These are phyloP conservation scores for Apotomis betuletana DNA, from an alignment of 2,888 invertebrate genomes.

Conservation along the genomic window DNA sequence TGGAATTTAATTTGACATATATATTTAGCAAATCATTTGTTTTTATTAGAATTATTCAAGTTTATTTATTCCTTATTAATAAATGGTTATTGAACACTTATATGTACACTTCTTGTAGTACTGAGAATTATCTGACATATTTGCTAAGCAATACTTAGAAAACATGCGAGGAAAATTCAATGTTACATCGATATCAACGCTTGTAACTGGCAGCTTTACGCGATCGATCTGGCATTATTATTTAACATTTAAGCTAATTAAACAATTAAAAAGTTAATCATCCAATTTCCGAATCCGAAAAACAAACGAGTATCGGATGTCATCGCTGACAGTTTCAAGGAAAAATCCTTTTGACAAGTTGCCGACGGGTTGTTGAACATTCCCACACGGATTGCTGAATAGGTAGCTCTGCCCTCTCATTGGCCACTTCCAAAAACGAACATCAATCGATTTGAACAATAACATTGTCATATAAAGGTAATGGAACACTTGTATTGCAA, in stretches of 20 bases:
- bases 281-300: conserved; percentile 52
- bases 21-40: no score
- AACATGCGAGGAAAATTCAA: conserved; percentile 10
- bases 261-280: conserved; percentile 52
- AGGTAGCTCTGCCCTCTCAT: conserved; percentile 50
- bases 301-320: conserved; percentile 67
- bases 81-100: no score
- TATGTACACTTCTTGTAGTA: no score
- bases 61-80: no score
- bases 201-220: neutral
- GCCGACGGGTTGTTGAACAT: conserved; percentile 78
- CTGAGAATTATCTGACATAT: conserved; percentile 24
- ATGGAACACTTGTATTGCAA: conserved; percentile 24
- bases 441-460: conserved; percentile 52
- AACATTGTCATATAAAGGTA: conserved; percentile 32
- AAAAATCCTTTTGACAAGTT: conserved; percentile 70
- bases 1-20: no score
- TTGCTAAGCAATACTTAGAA: conserved; percentile 8
- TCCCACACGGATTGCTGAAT: conserved; percentile 71
- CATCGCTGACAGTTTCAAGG: conserved; percentile 69
- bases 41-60: no score
- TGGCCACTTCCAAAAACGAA: conserved; percentile 67
- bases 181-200: conserved; percentile 1
- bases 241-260: conserved; percentile 49
- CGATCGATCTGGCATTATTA: conserved; percentile 8